Base-by-base conservation (phyloP, 1,140 invertebrate species). In the Pseudobourletiella spinata region DNA sequence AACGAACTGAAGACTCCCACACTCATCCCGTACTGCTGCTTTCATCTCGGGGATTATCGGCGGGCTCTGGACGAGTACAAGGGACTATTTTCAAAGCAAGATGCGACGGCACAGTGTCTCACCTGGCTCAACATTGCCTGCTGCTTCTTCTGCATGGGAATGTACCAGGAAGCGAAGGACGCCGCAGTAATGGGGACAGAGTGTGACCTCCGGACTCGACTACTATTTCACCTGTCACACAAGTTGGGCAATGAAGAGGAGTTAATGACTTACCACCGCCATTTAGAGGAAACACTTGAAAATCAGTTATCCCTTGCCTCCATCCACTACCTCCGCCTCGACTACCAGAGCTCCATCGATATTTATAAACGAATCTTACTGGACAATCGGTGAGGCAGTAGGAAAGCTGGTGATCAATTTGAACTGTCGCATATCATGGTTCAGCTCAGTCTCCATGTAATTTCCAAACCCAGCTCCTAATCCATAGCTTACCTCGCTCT, bases 271-370 rank as follows among this genome's bases (percentile, higher is more conserved):
- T 83, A 87, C 64, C 88, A 95, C 74, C 84, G 89, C 55, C 83
- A 86, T 65, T 76, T 98, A 11, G 83, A 90, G 62, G 90, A 96
- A 72, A 82, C 88, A 2, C 82, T 92, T 14, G 91, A 98, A 77
- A 95, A 98, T 78, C 94, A 98, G 76, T 78, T 99, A 8, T 94
- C 91, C 69, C 76, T 98, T 35, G 96, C 96, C 2, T 91, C 95
- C 0, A 92, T 99, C 70, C 93, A 99, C 75, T 99, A 96, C 74
- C 79, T 98, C 44, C 80, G 94, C 35, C 87, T 87, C 35, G 94
- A 98, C 75, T 98, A 97, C 76, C 94, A 98, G 76, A 95, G 98
- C 77, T 94, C 96, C 24, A 98, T 98, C 69, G 95, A 99, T 76
- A 93, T 98, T 68, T 99, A 99, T 73, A 99, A 99, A 76, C 83